Base-by-base conservation (phyloP, 2,888 invertebrate genomes). In the Atethmia centrago region DNA sequence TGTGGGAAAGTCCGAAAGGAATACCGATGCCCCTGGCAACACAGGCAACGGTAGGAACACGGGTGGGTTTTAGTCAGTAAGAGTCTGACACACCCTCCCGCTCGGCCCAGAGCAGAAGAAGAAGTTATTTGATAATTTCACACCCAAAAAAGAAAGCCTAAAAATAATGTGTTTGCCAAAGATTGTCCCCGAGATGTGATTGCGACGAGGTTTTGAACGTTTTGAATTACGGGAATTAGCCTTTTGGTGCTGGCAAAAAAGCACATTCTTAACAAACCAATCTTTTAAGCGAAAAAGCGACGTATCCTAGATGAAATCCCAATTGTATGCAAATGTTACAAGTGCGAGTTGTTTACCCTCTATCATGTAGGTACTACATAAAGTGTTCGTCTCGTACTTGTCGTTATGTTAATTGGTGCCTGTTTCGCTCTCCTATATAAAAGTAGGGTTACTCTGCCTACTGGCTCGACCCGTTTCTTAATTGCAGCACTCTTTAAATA, bases 381-480 rank as follows among this genome's bases (percentile, higher is more conserved):
- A 36, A 45, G 14, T 56, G n/a, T 62, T 72, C 56, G 42, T 79
- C 28, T 61, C 21, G 64, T 42, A 74, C 49, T 73, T 53, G 25
- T 51, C 36, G 14, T 47, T 67, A 81, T 28, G 77, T 36, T 79
- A 73, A 83, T 83, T 79, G 63, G 56, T 58, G 64, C 40, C 51
- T 53, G 61, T 71, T 64, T 42, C 16, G 16, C 69, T 73, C 65
- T 42, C 42, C 28, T 59, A 58, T 59, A 69, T 62, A 79, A 63
- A 64, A 73, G 68, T 53, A 64, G 65, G 56, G 61, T 62, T 40
- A 45, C 25, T n/a, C n/a, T 49, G 53, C 62, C 28, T 78, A 70
- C 71, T 56, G 45, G 56, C 53, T 62, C 49, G 64, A 86, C 76
- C 49, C 42, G 79, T 84, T 86, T 77, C 71, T 70, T 85, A 84